Evolutionary conservation across 1,140 invertebrate genomes (phyloP).

Genomic region (Mesaphorura yosii): DNA sequence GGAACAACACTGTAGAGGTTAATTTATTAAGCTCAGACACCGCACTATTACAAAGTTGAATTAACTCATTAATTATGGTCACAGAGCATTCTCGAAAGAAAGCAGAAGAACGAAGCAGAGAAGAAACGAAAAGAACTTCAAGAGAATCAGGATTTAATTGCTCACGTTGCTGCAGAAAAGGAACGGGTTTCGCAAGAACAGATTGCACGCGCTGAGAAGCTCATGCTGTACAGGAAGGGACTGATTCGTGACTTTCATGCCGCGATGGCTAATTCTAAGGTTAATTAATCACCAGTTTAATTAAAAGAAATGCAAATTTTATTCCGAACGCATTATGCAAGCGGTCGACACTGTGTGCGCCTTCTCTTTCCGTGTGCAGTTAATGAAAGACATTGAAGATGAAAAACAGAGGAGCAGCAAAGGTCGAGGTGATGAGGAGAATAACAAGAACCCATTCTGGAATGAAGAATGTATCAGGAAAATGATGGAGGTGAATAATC

Average conservation of each 20-base stretch:
- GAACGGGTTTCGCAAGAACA: constrained; percentile 10
- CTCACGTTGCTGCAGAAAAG: constrained; percentile 3
- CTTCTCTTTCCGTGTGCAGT: too few relatives aligned
- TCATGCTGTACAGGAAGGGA: constrained; percentile 24
- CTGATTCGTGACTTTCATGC: constrained; percentile 27
- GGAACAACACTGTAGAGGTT: constrained; percentile 28
- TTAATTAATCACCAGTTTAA: neutral
- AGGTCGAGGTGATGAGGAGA: neutral
- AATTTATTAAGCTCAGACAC: neutral
- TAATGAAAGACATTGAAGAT: constrained; percentile 11
- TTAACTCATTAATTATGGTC: neutral
- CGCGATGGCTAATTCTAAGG: constrained; percentile 19
- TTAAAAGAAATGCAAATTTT: neutral
- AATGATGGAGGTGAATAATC: constrained; percentile 16
- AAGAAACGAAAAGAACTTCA: constrained; percentile 10
- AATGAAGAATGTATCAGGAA: constrained; percentile 15
- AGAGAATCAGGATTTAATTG: constrained; percentile 6
- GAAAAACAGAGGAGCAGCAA: neutral
- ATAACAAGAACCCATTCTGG: constrained; percentile 10
- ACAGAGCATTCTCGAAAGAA: constrained; percentile 22
- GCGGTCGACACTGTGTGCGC: too few relatives aligned
- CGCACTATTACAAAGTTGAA: neutral
- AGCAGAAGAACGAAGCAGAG: constrained; percentile 16
- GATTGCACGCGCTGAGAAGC: constrained; percentile 11
- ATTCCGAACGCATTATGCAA: too few relatives aligned